phyloP scores from a whole-genome alignment of 2,797 vertebrate species.

The Pangasius mekongensis region DNA sequence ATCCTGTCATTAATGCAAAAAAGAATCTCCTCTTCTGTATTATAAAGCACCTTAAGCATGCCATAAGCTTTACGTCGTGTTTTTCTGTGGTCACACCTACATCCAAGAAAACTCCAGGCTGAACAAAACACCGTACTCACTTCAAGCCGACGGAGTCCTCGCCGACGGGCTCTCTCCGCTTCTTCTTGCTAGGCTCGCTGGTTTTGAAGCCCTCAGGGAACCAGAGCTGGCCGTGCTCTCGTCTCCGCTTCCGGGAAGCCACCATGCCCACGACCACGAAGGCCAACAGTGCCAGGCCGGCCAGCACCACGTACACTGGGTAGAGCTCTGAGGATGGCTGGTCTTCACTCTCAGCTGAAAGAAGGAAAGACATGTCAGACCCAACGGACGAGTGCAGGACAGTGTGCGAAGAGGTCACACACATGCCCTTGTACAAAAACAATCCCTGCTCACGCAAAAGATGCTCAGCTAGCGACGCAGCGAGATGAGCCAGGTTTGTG shows the following conservation, averaged over 20 bases:
- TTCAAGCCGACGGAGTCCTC: slow-evolving; percentile 97
- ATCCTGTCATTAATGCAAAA: slow-evolving; percentile 64
- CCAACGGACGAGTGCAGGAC: slow-evolving; percentile 54
- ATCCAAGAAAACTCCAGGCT: background rate
- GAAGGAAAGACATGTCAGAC: slow-evolving; percentile 68
- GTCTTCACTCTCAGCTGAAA: slow-evolving; percentile 80
- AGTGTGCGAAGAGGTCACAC: slow-evolving; percentile 59
- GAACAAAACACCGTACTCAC: slow-evolving; percentile 77
- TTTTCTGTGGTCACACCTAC: background rate
- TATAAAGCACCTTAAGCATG: background rate
- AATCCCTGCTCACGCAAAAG: slow-evolving; percentile 5
- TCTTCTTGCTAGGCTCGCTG: slow-evolving; percentile 96
- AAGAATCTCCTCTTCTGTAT: background rate
- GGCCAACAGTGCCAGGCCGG: slow-evolving; percentile 78
- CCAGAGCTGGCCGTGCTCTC: slow-evolving; percentile 97
- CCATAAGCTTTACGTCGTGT: background rate
- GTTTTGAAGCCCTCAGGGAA: slow-evolving; percentile 98
- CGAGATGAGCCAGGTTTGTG: slow-evolving; percentile 57
- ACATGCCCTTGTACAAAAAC: background rate
- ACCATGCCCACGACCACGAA: slow-evolving; percentile 88
- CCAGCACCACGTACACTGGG: slow-evolving; percentile 84
- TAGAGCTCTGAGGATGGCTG: slow-evolving; percentile 70
- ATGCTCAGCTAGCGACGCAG: background rate
- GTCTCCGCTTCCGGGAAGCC: slow-evolving; percentile 89
- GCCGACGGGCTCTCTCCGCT: slow-evolving; percentile 92